A percentile compares a stretch with the other conserved stretches of the same genome.
phyloP scores from a whole-genome alignment of 2,888 invertebrate species.

The Rhodophaea formosa region DNA sequence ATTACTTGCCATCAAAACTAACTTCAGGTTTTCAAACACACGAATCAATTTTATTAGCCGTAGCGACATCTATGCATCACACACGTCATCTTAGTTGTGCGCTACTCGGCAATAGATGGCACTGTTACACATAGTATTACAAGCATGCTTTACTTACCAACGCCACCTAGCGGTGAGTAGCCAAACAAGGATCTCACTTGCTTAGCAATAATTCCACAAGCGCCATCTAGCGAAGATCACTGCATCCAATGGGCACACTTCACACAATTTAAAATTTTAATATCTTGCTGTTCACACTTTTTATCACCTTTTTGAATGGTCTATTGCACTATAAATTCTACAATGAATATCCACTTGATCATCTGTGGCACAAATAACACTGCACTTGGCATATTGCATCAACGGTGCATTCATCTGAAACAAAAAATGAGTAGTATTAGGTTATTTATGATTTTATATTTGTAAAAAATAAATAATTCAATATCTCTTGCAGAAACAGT shows the following conservation, averaged over 20 bases:
- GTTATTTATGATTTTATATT: neutral
- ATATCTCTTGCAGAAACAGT: too few species aligned
- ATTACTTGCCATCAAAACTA: neutral
- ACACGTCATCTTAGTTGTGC: constrained; percentile 20
- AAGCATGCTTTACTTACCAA: constrained; percentile 51
- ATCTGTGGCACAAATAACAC: constrained; percentile 54
- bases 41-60: constrained; percentile 19
- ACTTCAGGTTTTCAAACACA: neutral
- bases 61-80: constrained; percentile 47
- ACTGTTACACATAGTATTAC: constrained; percentile 11
- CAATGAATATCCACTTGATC: constrained; percentile 46
- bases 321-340: constrained; percentile 45
- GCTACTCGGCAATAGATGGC: constrained; percentile 55
- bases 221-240: constrained; percentile 71
- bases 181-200: constrained; percentile 51
- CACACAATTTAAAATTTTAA: constrained; percentile 38
- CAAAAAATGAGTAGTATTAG: constrained; percentile 36
- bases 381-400: constrained; percentile 64
- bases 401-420: constrained; percentile 63
- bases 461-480: neutral
- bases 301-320: constrained; percentile 51
- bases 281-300: constrained; percentile 27
- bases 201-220: constrained; percentile 56
- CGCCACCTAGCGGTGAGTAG: constrained; percentile 61
- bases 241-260: constrained; percentile 74